A percentile compares a stretch with the other conserved stretches of the same genome.
Evolutionary conservation across 2,113 vertebrate species (phyloP).

Genomic region (Anser brachyrhynchus): DNA sequence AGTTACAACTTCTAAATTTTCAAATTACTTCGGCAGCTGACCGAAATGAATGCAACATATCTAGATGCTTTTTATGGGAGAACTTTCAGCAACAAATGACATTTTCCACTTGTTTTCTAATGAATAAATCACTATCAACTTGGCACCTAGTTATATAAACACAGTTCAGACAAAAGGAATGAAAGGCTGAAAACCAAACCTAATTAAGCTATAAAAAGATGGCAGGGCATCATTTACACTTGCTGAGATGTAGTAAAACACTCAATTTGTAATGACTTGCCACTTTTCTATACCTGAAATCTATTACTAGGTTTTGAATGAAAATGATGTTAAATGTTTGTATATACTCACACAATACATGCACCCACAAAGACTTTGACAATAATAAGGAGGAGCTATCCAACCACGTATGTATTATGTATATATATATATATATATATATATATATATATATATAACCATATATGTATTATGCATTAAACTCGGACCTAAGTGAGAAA

Average conservation of each 20-base stretch:
- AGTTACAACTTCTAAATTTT: background rate
- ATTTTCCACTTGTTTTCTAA: background rate
- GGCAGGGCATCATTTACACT: background rate
- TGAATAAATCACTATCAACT: background rate
- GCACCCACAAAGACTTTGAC: background rate
- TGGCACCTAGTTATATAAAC: background rate
- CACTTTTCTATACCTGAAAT: background rate
- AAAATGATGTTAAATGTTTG: background rate
- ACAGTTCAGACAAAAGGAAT: background rate
- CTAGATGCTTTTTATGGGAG: background rate
- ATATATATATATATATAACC: background rate
- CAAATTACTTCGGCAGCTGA: background rate
- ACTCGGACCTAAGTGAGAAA: background rate
- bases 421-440: background rate
- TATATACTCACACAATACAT: background rate
- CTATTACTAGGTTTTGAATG: background rate
- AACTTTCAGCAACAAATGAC: background rate
- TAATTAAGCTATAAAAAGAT: background rate
- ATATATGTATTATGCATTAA: background rate
- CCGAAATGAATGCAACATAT: background rate
- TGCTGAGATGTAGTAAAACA: background rate
- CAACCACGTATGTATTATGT: background rate
- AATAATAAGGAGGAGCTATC: background rate
- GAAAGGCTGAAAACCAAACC: background rate
- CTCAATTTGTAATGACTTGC: background rate